phyloP scores from a whole-genome alignment of 2,888 invertebrate species.

The Ichneumon xanthorius region DNA sequence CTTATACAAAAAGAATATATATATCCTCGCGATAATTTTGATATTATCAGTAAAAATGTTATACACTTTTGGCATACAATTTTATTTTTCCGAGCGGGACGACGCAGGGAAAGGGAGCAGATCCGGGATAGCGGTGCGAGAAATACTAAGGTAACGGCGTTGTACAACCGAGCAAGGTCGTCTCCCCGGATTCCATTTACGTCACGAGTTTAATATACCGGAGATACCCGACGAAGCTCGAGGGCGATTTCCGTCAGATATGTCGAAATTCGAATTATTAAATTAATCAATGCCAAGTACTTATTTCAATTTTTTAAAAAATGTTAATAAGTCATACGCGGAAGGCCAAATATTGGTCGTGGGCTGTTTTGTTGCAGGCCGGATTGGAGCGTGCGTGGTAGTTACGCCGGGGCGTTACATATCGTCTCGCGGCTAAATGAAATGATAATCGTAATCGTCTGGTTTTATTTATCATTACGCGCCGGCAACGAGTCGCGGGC shows the following conservation, averaged over 20 bases:
- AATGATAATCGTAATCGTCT: conserved; percentile 58
- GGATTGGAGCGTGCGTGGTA: background rate
- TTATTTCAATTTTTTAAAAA: background rate
- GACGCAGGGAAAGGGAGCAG: conserved; percentile 40
- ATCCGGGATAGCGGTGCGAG: conserved; percentile 67
- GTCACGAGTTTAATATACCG: conserved; percentile 21
- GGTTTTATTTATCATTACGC: conserved; percentile 56
- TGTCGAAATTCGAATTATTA: conserved; percentile 4
- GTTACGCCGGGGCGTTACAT: conserved; percentile 20
- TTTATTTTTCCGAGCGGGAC: background rate
- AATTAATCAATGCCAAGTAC: background rate
- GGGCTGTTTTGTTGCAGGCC: background rate
- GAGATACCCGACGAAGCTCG: conserved; percentile 23
- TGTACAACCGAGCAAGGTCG: conserved; percentile 70
- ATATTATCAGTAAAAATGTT: background rate
- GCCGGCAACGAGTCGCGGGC: conserved; percentile 10
- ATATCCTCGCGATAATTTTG: too few relatives aligned
- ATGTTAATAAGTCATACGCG: background rate
- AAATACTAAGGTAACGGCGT: conserved; percentile 64
- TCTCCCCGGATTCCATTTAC: conserved; percentile 49
- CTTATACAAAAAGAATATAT: background rate
- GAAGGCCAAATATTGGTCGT: conserved; percentile 1
- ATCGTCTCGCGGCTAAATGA: conserved; percentile 32
- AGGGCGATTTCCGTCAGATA: background rate
- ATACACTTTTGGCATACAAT: background rate